phyloP scores from a whole-genome alignment of 1,140 invertebrate genomes.

The Whitmania pigra region DNA sequence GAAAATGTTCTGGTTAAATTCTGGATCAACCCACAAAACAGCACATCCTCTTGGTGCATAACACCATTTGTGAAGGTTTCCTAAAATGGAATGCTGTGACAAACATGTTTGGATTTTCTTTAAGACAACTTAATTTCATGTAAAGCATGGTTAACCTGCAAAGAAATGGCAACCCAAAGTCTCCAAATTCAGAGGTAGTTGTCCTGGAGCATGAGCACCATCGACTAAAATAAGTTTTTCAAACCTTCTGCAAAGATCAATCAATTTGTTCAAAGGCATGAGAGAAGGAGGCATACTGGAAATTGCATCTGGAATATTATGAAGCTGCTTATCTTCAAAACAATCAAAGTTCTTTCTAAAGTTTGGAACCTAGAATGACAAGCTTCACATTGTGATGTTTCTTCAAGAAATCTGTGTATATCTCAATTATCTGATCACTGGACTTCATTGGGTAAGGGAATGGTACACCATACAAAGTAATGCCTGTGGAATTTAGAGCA shows the following conservation, averaged over 20 bases:
- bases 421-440: neutral
- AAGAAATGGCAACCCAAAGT: slow-evolving; percentile 31
- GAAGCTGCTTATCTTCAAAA: slow-evolving; percentile 2
- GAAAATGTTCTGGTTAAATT: slow-evolving; percentile 24
- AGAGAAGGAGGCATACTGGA: slow-evolving; percentile 28
- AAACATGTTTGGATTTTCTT: neutral
- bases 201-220: slow-evolving; percentile 33
- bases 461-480: slow-evolving; percentile 21
- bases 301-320: slow-evolving; percentile 30
- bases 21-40: slow-evolving; percentile 29
- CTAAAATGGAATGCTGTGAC: slow-evolving; percentile 17
- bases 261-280: slow-evolving; percentile 30
- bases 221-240: slow-evolving; percentile 30
- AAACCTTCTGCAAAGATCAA: slow-evolving; percentile 28
- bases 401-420: neutral
- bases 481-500: slow-evolving; percentile 26
- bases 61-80: slow-evolving; percentile 34
- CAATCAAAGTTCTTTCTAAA: slow-evolving; percentile 7
- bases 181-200: slow-evolving; percentile 28
- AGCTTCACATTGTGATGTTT: slow-evolving; percentile 6
- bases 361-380: neutral
- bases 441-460: neutral
- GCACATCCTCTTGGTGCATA: slow-evolving; percentile 31
- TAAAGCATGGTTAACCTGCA: slow-evolving; percentile 27
- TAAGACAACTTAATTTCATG: neutral